Evolutionary conservation across 92 coral and sea anemone species (phyloP).

Genomic region (Zoanthus solanderi): DNA sequence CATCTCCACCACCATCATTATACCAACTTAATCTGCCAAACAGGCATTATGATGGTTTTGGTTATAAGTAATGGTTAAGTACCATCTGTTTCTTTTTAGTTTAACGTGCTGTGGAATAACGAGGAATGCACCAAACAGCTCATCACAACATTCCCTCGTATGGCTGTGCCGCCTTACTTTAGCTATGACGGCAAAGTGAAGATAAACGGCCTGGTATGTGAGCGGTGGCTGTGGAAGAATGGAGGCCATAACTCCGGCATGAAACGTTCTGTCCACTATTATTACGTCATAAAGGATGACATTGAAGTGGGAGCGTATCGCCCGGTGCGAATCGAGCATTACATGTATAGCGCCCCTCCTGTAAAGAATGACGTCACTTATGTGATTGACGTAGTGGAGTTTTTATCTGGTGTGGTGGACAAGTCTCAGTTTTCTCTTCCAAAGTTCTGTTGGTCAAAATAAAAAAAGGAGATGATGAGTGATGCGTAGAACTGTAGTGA

Average conservation of each 20-base stretch:
- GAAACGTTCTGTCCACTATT: conserved; percentile 22
- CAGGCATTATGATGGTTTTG: too few relatives aligned
- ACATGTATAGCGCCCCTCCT: conserved; percentile 32
- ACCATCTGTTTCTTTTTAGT: not conserved
- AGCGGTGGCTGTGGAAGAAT: conserved; percentile 45
- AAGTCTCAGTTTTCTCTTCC: conserved; percentile 24
- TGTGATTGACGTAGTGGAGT: conserved; percentile 35
- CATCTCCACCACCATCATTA: too few relatives aligned
- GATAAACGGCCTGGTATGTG: conserved; percentile 31
- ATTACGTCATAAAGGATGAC: conserved; percentile 34
- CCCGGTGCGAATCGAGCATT: conserved; percentile 39
- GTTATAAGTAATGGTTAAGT: not conserved
- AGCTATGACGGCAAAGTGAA: conserved; percentile 28
- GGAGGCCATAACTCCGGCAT: conserved; percentile 39
- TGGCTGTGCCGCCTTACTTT: conserved; percentile 31
- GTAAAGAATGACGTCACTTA: conserved; percentile 31
- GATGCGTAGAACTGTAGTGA: not conserved
- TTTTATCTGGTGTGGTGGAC: conserved; percentile 35
- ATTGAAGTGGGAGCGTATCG: conserved; percentile 27
- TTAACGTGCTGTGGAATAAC: conserved; percentile 29
- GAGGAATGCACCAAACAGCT: not conserved
- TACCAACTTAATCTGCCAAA: too few relatives aligned
- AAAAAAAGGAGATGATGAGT: not conserved
- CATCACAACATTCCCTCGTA: conserved; percentile 24
- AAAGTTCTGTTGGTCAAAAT: not conserved